Percentiles rank a stretch among this genome's conserved stretches.
phyloP scores from a whole-genome alignment of 1,140 invertebrate species.

The Kradibia gibbosae region DNA sequence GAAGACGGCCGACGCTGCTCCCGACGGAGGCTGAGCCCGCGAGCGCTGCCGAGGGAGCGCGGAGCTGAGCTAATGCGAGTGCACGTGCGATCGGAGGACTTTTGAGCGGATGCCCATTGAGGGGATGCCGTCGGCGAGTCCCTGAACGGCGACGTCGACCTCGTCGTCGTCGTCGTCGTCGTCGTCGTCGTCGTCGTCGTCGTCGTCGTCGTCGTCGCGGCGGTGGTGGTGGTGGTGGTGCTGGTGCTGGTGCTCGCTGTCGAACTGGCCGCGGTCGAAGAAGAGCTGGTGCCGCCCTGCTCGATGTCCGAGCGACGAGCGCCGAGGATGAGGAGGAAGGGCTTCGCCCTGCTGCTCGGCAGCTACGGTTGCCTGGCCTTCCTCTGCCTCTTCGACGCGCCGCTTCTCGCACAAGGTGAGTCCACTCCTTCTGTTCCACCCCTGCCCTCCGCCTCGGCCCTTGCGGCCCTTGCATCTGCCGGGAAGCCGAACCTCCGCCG shows the following conservation, averaged over 20 bases:
- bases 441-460: background rate
- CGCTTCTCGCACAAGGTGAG: slow-evolving; percentile 58
- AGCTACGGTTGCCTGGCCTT: slow-evolving; percentile 57
- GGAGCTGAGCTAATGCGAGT: slow-evolving; percentile 28
- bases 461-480: too few species aligned
- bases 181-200: background rate
- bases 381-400: slow-evolving; percentile 58
- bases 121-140: too few species aligned
- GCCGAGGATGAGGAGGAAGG: slow-evolving; percentile 53
- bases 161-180: background rate
- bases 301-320: background rate
- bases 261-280: background rate
- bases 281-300: background rate
- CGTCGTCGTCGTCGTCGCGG: background rate
- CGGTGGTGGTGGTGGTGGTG: background rate
- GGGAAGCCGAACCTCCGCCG: too few species aligned
- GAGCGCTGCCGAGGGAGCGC: slow-evolving; percentile 13
- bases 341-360: slow-evolving; percentile 53
- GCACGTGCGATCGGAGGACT: slow-evolving; percentile 25
- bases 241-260: background rate
- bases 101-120: background rate
- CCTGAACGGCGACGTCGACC: background rate
- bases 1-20: background rate
- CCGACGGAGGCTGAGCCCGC: background rate
- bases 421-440: background rate